These are phyloP conservation scores for Ascidia mentula DNA, from an alignment of 23 tunicate species.

Conservation along the genomic window DNA sequence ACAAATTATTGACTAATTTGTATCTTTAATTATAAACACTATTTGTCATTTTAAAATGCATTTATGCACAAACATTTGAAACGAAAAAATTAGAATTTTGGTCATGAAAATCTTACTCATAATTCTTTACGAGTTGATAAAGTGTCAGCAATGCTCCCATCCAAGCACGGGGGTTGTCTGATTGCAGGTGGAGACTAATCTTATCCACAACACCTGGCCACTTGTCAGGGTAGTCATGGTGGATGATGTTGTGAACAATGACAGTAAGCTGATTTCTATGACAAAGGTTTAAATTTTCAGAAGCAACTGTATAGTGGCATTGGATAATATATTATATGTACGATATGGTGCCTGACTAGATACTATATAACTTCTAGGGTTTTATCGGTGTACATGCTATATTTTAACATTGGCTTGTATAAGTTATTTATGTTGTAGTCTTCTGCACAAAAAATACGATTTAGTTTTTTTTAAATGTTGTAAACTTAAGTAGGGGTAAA, in stretches of 20 bases:
- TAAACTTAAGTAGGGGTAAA: too few species aligned
- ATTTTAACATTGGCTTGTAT: too few species aligned
- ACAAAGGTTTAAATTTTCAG: too few species aligned
- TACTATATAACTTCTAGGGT: too few species aligned
- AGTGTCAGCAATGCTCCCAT: slow-evolving; percentile 91
- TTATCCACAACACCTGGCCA: slow-evolving; percentile 87
- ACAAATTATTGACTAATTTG: too few species aligned
- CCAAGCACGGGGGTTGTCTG: slow-evolving; percentile 63
- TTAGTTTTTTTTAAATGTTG: not conserved
- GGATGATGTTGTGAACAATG: slow-evolving; percentile 77
- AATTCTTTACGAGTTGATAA: slow-evolving; percentile 90
- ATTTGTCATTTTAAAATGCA: too few species aligned
- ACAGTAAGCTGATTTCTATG: slow-evolving; percentile 87
- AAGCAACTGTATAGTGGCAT: too few species aligned
- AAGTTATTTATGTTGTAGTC: too few species aligned
- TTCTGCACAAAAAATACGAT: not conserved
- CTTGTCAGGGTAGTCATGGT: slow-evolving; percentile 87
- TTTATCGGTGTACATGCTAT: too few species aligned
- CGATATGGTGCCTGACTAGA: too few species aligned
- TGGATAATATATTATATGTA: too few species aligned
- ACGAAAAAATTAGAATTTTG: not conserved
- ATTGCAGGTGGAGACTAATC: slow-evolving; percentile 53
- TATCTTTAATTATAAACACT: too few species aligned
- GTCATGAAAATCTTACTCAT: slow-evolving; percentile 65
- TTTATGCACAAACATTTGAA: not conserved